Percentiles rank a stretch among this genome's conserved stretches.
Conservation (phyloP, 1,140 invertebrate species). For the Akabosia matsudoensis region DNA sequence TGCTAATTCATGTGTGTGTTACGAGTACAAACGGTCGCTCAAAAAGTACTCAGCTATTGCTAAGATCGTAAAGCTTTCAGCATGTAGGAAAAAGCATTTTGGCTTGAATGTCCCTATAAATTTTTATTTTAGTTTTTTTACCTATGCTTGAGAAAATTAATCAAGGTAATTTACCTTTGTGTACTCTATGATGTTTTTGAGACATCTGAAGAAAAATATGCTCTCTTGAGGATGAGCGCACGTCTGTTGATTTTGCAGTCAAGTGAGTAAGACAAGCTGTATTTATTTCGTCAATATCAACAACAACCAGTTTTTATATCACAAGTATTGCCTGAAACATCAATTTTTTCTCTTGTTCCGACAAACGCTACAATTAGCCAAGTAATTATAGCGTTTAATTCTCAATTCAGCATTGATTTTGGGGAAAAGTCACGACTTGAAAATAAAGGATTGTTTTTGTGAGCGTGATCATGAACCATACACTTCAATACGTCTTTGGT, state of each 20-base stretch:
- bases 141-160: too few relatives aligned
- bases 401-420: constrained; percentile 10
- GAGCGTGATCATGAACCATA: background rate
- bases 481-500: background rate
- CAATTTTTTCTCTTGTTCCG: background rate
- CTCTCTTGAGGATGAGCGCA: constrained; percentile 23
- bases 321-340: background rate
- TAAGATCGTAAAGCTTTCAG: constrained; percentile 13
- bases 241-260: constrained; percentile 5
- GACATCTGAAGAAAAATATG: background rate
- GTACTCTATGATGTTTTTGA: background rate
- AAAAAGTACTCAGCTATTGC: too few relatives aligned
- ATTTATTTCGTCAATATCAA: background rate
- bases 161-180: constrained; percentile 15
- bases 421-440: constrained; percentile 6
- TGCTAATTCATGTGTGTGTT: too few relatives aligned
- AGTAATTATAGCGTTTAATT: constrained; percentile 23
- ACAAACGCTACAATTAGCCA: constrained; percentile 21
- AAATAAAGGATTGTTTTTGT: background rate
- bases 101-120: constrained; percentile 10
- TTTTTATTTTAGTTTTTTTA: too few relatives aligned
- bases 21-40: too few relatives aligned
- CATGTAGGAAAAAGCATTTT: background rate
- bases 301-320: constrained; percentile 16
- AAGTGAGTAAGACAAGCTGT: constrained; percentile 14